Evolutionary conservation across 2,797 vertebrate species (phyloP).

Genomic region (Knipowitschia caucasica): DNA sequence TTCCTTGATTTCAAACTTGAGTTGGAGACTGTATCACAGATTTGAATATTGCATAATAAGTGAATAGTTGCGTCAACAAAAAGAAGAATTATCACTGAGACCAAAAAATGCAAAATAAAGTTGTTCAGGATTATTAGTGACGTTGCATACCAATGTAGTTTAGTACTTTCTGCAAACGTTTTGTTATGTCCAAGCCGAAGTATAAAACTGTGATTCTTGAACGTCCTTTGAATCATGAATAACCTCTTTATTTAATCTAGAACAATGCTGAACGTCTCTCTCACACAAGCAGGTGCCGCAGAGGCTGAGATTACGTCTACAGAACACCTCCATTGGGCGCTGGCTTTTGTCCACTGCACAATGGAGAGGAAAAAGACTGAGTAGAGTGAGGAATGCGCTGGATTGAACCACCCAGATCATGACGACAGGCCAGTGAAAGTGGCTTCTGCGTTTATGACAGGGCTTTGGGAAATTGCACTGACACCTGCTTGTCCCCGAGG

Average conservation of each 20-base stretch:
- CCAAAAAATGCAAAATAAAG: too few relatives aligned
- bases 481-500: neutral
- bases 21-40: too few relatives aligned
- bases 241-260: slow-evolving; percentile 43
- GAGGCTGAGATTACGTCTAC: slow-evolving; percentile 46
- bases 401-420: slow-evolving; percentile 49
- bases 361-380: slow-evolving; percentile 43
- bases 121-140: too few relatives aligned
- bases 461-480: neutral
- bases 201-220: neutral
- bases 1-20: too few relatives aligned
- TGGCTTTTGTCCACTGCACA: slow-evolving; percentile 52
- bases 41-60: too few relatives aligned
- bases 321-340: slow-evolving; percentile 19
- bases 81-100: too few relatives aligned
- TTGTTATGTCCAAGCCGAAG: neutral
- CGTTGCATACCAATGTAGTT: too few relatives aligned
- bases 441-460: slow-evolving; percentile 2
- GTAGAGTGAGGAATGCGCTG: slow-evolving; percentile 4
- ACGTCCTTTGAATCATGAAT: slow-evolving; percentile 13
- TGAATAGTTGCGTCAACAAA: too few relatives aligned
- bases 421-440: neutral
- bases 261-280: slow-evolving; percentile 24
- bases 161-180: too few relatives aligned
- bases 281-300: slow-evolving; percentile 41